Evolutionary conservation across 2,888 invertebrate species (phyloP).

Genomic region (Ichneumon xanthorius): DNA sequence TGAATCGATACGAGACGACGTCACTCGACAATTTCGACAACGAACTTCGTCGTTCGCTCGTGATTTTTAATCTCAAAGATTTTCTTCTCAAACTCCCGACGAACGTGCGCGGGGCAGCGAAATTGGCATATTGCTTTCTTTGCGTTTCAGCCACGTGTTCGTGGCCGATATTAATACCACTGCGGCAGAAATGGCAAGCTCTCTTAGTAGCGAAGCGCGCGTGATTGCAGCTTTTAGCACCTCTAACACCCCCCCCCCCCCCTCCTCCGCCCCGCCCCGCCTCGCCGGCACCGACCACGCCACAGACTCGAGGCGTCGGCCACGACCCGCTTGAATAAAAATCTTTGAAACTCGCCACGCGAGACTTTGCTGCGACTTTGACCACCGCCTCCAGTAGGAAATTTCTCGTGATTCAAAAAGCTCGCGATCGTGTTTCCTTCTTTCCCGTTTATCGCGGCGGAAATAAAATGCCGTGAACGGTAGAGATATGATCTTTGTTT

Average conservation of each 20-base stretch:
- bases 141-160: neutral
- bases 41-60: neutral
- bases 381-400: neutral
- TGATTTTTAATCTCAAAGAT: conserved; percentile 21
- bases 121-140: conserved; percentile 21
- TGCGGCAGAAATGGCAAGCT: conserved; percentile 25
- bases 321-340: conserved; percentile 33
- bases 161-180: conserved; percentile 14
- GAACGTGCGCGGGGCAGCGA: neutral
- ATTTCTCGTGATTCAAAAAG: conserved; percentile 14
- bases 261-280: no score
- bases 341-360: conserved; percentile 24
- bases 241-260: neutral
- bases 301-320: conserved; percentile 6
- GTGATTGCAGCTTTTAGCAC: conserved; percentile 40
- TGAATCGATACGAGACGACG: neutral
- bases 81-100: conserved; percentile 17
- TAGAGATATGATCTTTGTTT: neutral
- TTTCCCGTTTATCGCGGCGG: neutral
- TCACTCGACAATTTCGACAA: conserved; percentile 13
- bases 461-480: neutral
- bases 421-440: neutral
- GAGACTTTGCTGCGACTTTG: neutral
- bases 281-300: neutral
- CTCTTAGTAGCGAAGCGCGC: neutral